A percentile compares a stretch with the other conserved stretches of the same genome.
These are phyloP conservation scores for Athene noctua DNA, from an alignment of 2,113 vertebrate genomes.

Conservation along the genomic window DNA sequence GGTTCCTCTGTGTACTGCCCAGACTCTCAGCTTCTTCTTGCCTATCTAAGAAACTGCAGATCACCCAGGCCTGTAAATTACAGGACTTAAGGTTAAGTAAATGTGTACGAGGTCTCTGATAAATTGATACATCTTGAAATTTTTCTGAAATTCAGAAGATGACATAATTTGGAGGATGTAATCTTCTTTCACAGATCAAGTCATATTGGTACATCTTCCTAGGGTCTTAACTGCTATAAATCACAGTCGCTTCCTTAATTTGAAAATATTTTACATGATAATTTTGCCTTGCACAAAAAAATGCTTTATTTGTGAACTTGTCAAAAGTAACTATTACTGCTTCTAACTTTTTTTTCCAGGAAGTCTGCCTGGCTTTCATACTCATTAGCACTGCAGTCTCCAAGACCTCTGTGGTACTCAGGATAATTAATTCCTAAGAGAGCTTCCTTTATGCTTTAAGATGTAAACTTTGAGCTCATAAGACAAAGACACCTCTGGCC, in stretches of 20 bases:
- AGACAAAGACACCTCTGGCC: background rate
- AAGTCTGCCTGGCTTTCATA: background rate
- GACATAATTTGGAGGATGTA: background rate
- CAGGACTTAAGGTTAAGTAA: slow-evolving; percentile 1
- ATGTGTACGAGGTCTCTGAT: background rate
- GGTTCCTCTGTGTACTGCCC: background rate
- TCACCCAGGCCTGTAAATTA: background rate
- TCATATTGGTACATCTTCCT: background rate
- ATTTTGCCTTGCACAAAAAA: background rate
- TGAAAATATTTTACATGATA: background rate
- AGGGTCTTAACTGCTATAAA: background rate
- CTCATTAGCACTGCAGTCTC: background rate
- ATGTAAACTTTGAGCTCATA: background rate
- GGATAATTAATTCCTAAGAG: background rate
- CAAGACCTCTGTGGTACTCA: background rate
- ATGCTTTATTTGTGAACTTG: background rate
- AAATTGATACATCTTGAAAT: background rate
- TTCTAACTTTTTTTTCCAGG: background rate
- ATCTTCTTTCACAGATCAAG: background rate
- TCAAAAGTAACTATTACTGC: background rate
- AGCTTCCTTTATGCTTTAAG: background rate
- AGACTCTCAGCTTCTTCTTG: background rate
- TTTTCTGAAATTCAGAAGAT: background rate
- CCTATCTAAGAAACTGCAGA: background rate
- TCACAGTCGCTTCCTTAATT: background rate